Conservation (phyloP, 2,888 invertebrate genomes). For the Troides aeacus region DNA sequence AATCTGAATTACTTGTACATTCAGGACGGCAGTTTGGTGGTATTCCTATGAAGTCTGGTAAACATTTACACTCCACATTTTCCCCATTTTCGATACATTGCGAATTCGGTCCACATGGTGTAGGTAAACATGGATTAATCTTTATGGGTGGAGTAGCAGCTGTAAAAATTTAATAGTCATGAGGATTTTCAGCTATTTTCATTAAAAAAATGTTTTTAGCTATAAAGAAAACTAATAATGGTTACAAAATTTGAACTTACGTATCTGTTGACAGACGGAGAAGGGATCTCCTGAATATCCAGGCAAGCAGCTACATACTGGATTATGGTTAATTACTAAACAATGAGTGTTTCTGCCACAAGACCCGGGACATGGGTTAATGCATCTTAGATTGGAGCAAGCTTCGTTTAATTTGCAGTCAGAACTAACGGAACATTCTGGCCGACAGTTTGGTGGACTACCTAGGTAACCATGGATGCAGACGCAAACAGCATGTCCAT, state of each 20-base stretch:
- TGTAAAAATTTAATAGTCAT: conserved; percentile 37
- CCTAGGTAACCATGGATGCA: conserved; percentile 85
- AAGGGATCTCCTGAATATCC: conserved; percentile 88
- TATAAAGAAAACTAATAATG: background rate
- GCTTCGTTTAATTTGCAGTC: conserved; percentile 85
- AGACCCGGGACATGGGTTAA: conserved; percentile 87
- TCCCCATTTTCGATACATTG: conserved; percentile 81
- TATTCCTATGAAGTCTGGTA: conserved; percentile 80
- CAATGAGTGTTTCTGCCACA: conserved; percentile 83
- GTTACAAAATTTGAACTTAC: conserved; percentile 48
- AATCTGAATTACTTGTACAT: conserved; percentile 85
- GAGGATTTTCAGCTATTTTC: background rate
- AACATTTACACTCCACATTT: conserved; percentile 83
- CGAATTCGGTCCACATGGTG: conserved; percentile 84
- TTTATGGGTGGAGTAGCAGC: conserved; percentile 56
- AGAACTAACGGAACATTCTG: conserved; percentile 88
- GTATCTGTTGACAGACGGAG: conserved; percentile 78
- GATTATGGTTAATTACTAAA: conserved; percentile 83
- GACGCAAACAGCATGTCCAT: conserved; percentile 85
- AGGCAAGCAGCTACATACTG: conserved; percentile 82
- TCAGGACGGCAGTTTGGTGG: conserved; percentile 85
- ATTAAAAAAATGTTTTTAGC: background rate
- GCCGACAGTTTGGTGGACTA: conserved; percentile 86
- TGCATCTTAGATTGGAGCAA: conserved; percentile 88
- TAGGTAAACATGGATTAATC: conserved; percentile 81